Percentiles rank a stretch among this genome's conserved stretches.
Evolutionary conservation across 2,113 vertebrate genomes (phyloP).

Genomic region (Eudyptes chrysolophus): DNA sequence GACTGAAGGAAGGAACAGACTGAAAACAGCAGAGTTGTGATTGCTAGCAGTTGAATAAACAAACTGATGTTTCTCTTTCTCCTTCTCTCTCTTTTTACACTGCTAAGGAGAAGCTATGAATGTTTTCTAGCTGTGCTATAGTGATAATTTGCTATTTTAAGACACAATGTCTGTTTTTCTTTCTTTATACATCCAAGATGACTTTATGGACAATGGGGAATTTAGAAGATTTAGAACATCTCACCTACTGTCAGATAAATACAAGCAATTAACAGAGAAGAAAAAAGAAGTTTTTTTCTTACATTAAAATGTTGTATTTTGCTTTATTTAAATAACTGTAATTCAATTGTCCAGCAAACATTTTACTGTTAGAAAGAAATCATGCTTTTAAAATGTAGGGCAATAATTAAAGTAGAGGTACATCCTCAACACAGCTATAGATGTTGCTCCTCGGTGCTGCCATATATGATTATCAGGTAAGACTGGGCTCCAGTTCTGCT

Average conservation of each 20-base stretch:
- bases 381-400: background rate
- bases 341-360: background rate
- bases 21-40: constrained; percentile 17
- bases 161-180: background rate
- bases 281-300: background rate
- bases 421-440: background rate
- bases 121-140: background rate
- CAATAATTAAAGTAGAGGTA: background rate
- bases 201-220: background rate
- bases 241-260: background rate
- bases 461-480: background rate
- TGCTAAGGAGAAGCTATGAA: background rate
- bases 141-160: background rate
- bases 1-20: background rate
- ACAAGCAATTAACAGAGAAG: background rate
- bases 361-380: background rate
- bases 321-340: background rate
- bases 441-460: background rate
- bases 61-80: background rate
- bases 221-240: background rate
- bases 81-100: background rate
- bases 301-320: background rate
- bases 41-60: constrained; percentile 45
- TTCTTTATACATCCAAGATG: background rate
- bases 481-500: background rate